Evolutionary conservation across 2,888 invertebrate genomes (phyloP), one percentile per base, ranked within the genome.

Genomic region (Scrobipalpa costella): DNA sequence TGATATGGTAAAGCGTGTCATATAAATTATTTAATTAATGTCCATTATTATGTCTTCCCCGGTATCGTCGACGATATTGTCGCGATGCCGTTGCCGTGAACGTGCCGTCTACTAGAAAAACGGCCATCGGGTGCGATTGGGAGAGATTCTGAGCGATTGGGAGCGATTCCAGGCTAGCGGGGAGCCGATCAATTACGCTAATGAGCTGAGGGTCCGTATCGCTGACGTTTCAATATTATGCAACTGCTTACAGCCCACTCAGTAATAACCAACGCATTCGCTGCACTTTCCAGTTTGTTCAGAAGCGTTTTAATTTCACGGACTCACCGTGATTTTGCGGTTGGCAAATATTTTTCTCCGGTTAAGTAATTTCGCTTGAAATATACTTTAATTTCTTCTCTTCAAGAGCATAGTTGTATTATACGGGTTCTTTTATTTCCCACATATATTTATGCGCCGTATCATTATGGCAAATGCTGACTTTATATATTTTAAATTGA

Each of bases 121-220:
- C n/a, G n/a, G n/a, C n/a, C n/a, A n/a, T 85, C 84, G 84, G 47
- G 88, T 88, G 84, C 62, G 62, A 66, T 63, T 66, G 84, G 77
- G 81, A 80, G 78, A 83, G 50, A 52, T 83, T 52, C 13, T 11
- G 50, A 84, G 84, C 84, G 86, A 84, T 85, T 84, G 84, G 50
- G 84, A 84, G 50, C 85, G 87, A 86, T 85, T 84, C 84, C 78
- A 80, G 80, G 78, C 84, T 83, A 83, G 81, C 80, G 83, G 86
- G 83, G 86, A 88, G 86, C 89, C 84, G 89, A 90, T 90, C 88
- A 90, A 90, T 90, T 90, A 90, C 83, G 85, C 79, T 89, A 89
- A 91, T 90, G 88, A 90, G 88, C 85, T 84, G 80, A 80, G 85
- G 80, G 83, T 82, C 83, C 82, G 83, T 86, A 87, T 86, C 81